A percentile compares a stretch with the other conserved stretches of the same genome.
Conservation (phyloP, 2,888 invertebrate species). For the Clepsis dumicolana region DNA sequence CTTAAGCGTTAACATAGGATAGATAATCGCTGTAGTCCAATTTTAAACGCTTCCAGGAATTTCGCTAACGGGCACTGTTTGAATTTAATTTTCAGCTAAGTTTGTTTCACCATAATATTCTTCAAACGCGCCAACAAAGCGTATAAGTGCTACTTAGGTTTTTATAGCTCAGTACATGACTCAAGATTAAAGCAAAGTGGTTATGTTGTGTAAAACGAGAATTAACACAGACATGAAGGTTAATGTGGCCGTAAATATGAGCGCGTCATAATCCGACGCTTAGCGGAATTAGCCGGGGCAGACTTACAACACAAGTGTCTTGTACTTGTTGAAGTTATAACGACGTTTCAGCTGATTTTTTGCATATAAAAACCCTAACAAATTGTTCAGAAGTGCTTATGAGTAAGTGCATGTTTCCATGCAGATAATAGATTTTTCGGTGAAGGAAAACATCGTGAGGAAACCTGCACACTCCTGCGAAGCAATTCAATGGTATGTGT, state of each 20-base stretch:
- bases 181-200: conserved; percentile 24
- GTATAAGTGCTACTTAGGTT: conserved; percentile 2
- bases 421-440: too few relatives aligned
- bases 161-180: conserved; percentile 18
- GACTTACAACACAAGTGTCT: conserved; percentile 7
- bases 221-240: conserved; percentile 33
- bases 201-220: conserved; percentile 27
- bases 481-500: too few relatives aligned
- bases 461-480: too few relatives aligned
- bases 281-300: conserved; percentile 17
- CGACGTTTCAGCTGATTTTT: not conserved
- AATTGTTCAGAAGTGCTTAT: too few relatives aligned
- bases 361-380: too few relatives aligned
- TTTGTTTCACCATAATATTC: not conserved
- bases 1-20: too few relatives aligned
- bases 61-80: too few relatives aligned
- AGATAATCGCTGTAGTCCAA: too few relatives aligned
- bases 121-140: not conserved
- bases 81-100: not conserved
- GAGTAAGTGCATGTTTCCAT: too few relatives aligned
- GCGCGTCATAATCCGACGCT: conserved; percentile 34
- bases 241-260: conserved; percentile 31
- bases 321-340: conserved; percentile 11
- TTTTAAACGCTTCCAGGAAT: too few relatives aligned
- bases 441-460: too few relatives aligned